Evolutionary conservation across 1,140 invertebrate genomes (phyloP), one percentile per base, ranked within the genome.

Genomic region (Bathynomus jamesi): DNA sequence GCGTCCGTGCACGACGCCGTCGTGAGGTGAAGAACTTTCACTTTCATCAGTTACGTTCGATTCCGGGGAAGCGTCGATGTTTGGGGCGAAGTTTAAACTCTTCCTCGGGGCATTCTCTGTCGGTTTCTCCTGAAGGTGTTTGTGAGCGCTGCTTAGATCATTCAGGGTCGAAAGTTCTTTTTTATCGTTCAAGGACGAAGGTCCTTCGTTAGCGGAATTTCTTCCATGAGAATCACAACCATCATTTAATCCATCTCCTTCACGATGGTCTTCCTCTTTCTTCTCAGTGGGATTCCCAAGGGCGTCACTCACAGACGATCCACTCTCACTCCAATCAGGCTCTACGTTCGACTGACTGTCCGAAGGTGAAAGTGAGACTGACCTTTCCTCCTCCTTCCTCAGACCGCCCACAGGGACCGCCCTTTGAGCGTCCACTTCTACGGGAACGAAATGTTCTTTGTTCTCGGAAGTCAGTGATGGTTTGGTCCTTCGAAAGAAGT

Each of bases 61-160:
- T 29, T 69, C 67, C 0, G 67, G 67, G 7, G 67, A 69, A 30
- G 60, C 67, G 11, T 61, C 40, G 21, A 53, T 53, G 21, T 53
- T 53, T 17, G 40, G 40, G 13, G 13, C 40, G 21, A 53, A 53
- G 13, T 17, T 5, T n/a, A n/a, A n/a, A 53, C 40, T 53, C 13
- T 21, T 53, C 21, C 11, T 53, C 11, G 40, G 21, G 21, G 40
- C 13, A 21, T 53, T 11, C 40, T 53, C 40, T 53, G 1, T 21
- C 40, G 21, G 21, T 17, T 53, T 21, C 11, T 53, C 40, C 21
- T 53, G 13, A 17, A 53, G 21, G 21, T 53, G 21, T 53, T 17
- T 53, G 13, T 53, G 11, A 53, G 11, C 21, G 13, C 21, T 53
- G 40, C 40, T 53, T 17, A 53, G 40, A 21, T 53, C 40, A 53